Evolutionary conservation across 1,140 invertebrate genomes (phyloP), one percentile per base, ranked within the genome.

Genomic region (Papilio xuthus): DNA sequence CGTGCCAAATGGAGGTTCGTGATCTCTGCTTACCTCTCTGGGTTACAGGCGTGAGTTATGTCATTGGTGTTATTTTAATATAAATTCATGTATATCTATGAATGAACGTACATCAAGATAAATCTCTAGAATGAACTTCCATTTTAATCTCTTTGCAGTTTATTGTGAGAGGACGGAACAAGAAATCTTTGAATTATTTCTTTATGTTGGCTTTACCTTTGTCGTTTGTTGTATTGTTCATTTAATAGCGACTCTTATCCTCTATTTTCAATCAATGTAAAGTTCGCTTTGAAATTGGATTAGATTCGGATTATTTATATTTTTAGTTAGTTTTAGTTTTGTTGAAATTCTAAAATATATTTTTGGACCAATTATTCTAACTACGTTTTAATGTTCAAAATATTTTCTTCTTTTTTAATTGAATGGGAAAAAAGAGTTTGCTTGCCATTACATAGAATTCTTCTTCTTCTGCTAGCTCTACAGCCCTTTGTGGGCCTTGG

Each of bases 171-270:
- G 8, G 53, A 32, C 12, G 60, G 23, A 67, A 60, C 20, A 67
- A 28, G 60, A 67, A 26, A 67, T 67, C 60, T 67, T 28, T 67
- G 26, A 28, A 67, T 67, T 67, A 13, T 67, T 20, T 20, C 53
- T 67, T 67, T 67, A 67, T 67, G 60, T 67, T 26, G 60, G 60
- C 26, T 63, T 67, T 67, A 67, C 23, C 60, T 67, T 67, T 67
- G 60, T 67, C 7, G 23, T 67, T 12, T 67, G 13, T 67, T 67
- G 60, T 67, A 60, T 26, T 60, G 20, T 60, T 32, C 26, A 67
- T 67, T 67, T 28, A 67, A 67, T 67, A 67, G 60, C 26, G 26
- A 28, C 13, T 67, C 60, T 26, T 8, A 18, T 67, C 60, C 26
- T 28, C 60, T 63, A 63, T 63, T 63, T 4, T 13, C 15, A 26